phyloP scores from a whole-genome alignment of 2,797 vertebrate genomes.

The Dipus sagitta region DNA sequence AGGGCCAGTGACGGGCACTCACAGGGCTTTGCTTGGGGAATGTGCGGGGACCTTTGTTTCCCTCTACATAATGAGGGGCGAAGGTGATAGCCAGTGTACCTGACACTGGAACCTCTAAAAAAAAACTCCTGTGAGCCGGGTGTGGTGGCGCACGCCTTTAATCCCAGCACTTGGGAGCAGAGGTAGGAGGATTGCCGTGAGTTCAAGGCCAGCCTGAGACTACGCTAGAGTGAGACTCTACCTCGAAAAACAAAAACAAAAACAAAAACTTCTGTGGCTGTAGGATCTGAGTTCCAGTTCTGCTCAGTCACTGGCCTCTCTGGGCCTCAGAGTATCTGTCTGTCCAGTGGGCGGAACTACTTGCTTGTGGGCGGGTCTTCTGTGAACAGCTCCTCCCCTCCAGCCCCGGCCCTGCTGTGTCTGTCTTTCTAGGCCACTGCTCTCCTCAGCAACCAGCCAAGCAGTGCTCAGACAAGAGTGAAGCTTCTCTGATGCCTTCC shows the following conservation, averaged over 20 bases:
- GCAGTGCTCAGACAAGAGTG: not conserved
- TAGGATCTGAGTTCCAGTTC: not conserved
- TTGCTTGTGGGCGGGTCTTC: not conserved
- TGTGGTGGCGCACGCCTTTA: too few relatives aligned
- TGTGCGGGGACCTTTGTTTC: not conserved
- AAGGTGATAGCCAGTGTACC: not conserved
- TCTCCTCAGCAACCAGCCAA: not conserved
- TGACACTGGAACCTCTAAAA: not conserved
- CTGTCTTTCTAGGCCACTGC: conserved; percentile 47
- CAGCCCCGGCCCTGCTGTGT: rapidly evolving
- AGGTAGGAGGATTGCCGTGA: too few relatives aligned
- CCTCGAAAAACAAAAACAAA: too few relatives aligned
- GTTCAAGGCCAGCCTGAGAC: too few relatives aligned
- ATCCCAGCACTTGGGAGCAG: too few relatives aligned
- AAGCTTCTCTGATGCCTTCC: not conserved
- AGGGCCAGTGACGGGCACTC: too few relatives aligned
- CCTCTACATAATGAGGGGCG: not conserved
- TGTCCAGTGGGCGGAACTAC: not conserved
- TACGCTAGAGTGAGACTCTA: too few relatives aligned
- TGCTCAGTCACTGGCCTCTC: not conserved
- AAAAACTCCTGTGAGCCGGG: not conserved
- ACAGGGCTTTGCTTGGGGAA: not conserved
- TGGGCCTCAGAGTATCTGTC: not conserved
- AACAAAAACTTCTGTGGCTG: too few relatives aligned
- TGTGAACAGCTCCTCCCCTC: not conserved